These are phyloP conservation scores for Dryoscopus gambensis DNA, from an alignment of 2,113 vertebrate genomes.

Conservation along the genomic window DNA sequence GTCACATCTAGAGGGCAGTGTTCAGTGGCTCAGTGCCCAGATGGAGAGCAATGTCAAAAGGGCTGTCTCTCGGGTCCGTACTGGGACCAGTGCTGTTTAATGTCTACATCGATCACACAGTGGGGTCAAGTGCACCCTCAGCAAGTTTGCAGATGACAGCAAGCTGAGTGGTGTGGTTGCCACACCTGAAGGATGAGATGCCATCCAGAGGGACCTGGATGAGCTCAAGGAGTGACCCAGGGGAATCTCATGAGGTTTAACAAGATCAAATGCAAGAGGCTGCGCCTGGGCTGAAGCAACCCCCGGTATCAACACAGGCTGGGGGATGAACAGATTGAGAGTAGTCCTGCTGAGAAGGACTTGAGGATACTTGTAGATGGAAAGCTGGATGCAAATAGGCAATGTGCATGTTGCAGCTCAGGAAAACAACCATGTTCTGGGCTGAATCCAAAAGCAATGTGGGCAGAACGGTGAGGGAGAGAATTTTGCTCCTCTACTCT, in stretches of 20 bases:
- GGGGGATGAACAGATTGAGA: not conserved
- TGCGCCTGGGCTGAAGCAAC: not conserved
- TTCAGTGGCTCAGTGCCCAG: not conserved
- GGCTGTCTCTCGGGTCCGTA: not conserved
- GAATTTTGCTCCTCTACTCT: not conserved
- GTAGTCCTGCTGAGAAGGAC: not conserved
- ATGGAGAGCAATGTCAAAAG: not conserved
- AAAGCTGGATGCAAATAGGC: not conserved
- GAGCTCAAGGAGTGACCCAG: not conserved
- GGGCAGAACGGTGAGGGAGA: not conserved
- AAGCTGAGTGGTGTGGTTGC: not conserved
- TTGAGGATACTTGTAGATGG: not conserved
- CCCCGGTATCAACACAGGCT: rapidly evolving
- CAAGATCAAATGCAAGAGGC: not conserved
- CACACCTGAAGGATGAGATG: not conserved
- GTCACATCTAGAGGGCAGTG: not conserved
- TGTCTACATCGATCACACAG: not conserved
- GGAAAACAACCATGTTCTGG: not conserved
- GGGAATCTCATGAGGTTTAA: not conserved
- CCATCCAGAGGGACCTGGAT: not conserved
- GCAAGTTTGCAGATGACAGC: not conserved
- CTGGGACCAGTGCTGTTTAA: too few relatives aligned
- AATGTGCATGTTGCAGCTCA: not conserved
- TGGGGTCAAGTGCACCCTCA: not conserved
- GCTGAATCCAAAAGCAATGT: not conserved